Evolutionary conservation across 2,797 vertebrate species (phyloP), one percentile per base, ranked within the genome.

Genomic region (Crenichthys baileyi): DNA sequence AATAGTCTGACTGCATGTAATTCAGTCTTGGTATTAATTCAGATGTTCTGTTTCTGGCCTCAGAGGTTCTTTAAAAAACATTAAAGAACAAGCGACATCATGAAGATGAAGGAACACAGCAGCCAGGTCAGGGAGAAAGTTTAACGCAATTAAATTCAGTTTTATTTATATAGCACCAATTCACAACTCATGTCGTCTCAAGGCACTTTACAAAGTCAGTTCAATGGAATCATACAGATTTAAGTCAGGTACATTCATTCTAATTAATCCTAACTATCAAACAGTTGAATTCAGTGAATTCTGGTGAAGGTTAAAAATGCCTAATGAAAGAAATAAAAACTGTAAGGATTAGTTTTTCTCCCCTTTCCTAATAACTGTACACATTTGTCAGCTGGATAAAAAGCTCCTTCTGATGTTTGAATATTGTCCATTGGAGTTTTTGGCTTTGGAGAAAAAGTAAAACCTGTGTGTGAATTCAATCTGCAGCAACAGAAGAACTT

Each of bases 401-500:
- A 31, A 0, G 2, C 2, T 63, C 16, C 6, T 18, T 65, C 18
- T 20, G 61, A 39, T 22, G 36, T 36, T 9, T 65, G 58, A 61
- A 61, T 65, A 7, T 39, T 18, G 6, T 36, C 29, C 31, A 65
- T 36, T 36, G 18, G 20, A 39, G 61, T 39, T 36, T 39, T 39
- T 65, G 2, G 31, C 7, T 65, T 22, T 65, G 7, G 16, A 39
- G 15, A 65, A 39, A 65, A 65, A 65, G 1, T 8, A 3, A 65
- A 36, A 65, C 5, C 7, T 41, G 18, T 65, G 22, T 20, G 31
- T 68, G 24, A 24, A 68, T 82, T 73, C 73, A 70, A 4, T 91
- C 85, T 92, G 81, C 91, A 99, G 97, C 97, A 97, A 98, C 97
- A 96, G 96, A 99, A 98, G 94, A 98, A 97, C 94, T 96, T 98